These are phyloP conservation scores for Alectoris magna DNA, from an alignment of 2,797 vertebrate genomes.

Conservation along the genomic window DNA sequence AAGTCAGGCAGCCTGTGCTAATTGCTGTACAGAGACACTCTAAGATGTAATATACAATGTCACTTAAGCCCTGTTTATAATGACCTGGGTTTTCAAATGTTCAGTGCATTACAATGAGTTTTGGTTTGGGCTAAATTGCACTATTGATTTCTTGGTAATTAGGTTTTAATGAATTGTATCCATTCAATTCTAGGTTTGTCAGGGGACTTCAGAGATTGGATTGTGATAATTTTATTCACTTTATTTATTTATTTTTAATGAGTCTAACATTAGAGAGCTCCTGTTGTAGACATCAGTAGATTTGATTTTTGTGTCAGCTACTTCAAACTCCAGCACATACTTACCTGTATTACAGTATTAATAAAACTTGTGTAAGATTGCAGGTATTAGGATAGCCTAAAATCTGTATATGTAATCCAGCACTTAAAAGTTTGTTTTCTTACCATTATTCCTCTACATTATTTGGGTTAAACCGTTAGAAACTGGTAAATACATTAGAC, in stretches of 20 bases:
- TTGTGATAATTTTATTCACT: conserved; percentile 6
- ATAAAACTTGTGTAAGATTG: background rate
- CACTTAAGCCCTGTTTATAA: conserved; percentile 39
- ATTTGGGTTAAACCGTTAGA: background rate
- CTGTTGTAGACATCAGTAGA: background rate
- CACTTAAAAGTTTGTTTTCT: background rate
- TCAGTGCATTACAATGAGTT: conserved; percentile 53
- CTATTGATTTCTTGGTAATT: conserved; percentile 74
- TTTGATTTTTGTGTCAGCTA: background rate
- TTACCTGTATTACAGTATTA: background rate
- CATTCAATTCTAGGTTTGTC: conserved; percentile 36
- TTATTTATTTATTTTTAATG: conserved; percentile 1
- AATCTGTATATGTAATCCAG: background rate
- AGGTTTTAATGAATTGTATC: conserved; percentile 73
- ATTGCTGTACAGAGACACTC: conserved; percentile 34
- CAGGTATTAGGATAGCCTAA: background rate
- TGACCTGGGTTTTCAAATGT: conserved; percentile 33
- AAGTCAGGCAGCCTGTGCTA: conserved; percentile 31
- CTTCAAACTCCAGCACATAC: background rate
- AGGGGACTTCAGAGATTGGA: conserved; percentile 23
- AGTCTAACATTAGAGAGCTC: background rate
- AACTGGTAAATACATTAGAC: background rate
- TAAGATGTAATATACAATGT: background rate
- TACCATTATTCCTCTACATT: background rate
- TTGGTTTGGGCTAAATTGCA: conserved; percentile 60